Conservation (phyloP, 2,888 invertebrate genomes). For the Latheticus oryzae region DNA sequence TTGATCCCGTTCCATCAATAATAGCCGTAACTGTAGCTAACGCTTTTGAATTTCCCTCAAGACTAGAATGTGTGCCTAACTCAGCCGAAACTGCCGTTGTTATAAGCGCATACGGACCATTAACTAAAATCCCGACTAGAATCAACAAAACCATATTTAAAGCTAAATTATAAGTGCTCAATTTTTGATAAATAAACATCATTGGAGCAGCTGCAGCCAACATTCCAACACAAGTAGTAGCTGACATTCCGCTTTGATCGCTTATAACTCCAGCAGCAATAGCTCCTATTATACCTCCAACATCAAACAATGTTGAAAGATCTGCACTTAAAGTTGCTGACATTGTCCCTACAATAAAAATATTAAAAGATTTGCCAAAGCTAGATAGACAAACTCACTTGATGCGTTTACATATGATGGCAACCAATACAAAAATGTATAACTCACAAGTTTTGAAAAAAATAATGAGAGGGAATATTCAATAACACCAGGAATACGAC, state of each 20-base stretch:
- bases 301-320: conserved; percentile 85
- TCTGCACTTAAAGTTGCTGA: conserved; percentile 78
- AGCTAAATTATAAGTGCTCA: conserved; percentile 69
- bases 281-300: conserved; percentile 92
- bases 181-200: conserved; percentile 81
- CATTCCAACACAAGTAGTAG: conserved; percentile 88
- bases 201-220: conserved; percentile 83
- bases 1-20: conserved; percentile 95
- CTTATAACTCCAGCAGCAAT: conserved; percentile 88
- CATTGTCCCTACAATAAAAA: conserved; percentile 70
- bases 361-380: conserved; percentile 1
- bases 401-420: conserved; percentile 88
- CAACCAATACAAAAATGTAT: conserved; percentile 97
- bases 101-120: conserved; percentile 96
- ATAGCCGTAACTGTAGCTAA: conserved; percentile 97
- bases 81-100: conserved; percentile 97
- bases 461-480: conserved; percentile 94
- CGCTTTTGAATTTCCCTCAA: conserved; percentile 88
- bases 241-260: conserved; percentile 86
- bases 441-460: conserved; percentile 96
- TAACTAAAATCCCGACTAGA: conserved; percentile 85
- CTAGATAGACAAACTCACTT: conserved; percentile 77
- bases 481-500: conserved; percentile 90
- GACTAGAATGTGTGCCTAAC: conserved; percentile 84
- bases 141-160: conserved; percentile 78